A percentile compares a stretch with the other conserved stretches of the same genome.
These are phyloP conservation scores for Oryctolagus cuniculus DNA, from an alignment of 2,113 vertebrate species.

Conservation along the genomic window mOryCun1.1 NC_091435.1:55906001-55906500, in stretches of 20 bases:
- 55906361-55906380: constrained; percentile 54
- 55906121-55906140: background rate
- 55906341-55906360: constrained; percentile 59
- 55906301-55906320: background rate
- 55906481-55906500: constrained; percentile 27
- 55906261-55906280: background rate
- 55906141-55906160: constrained; percentile 42
- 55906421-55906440: background rate
- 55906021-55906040: constrained; percentile 21
- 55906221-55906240: background rate
- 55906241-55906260: background rate
- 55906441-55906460: constrained; percentile 39
- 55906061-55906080: constrained; percentile 10
- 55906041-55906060: background rate
- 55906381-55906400: constrained; percentile 51
- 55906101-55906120: constrained; percentile 33
- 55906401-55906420: constrained; percentile 36
- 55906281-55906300: background rate
- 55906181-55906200: constrained; percentile 27
- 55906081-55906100: background rate
- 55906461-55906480: constrained; percentile 40
- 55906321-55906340: constrained; percentile 34
- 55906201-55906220: background rate
- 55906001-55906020: constrained; percentile 54
- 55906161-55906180: background rate